A percentile compares a stretch with the other conserved stretches of the same genome.
Evolutionary conservation across 2,113 vertebrate species (phyloP).

Genomic region (Mustela nigripes): DNA sequence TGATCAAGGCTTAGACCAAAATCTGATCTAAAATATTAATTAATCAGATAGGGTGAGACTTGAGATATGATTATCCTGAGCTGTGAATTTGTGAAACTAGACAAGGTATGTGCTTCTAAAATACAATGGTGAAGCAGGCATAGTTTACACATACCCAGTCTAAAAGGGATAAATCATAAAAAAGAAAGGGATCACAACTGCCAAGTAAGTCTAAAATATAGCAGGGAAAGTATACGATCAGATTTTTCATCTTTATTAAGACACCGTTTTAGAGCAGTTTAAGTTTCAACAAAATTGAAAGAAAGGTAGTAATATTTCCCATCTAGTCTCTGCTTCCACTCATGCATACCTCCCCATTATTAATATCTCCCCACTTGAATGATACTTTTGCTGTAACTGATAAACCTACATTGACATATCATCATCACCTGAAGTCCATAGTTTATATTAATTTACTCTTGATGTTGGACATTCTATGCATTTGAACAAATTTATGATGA

Average conservation of each 20-base stretch:
- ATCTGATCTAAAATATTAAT: background rate
- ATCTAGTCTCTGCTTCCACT: background rate
- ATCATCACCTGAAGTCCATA: background rate
- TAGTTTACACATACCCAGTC: background rate
- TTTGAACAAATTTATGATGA: background rate
- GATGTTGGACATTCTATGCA: background rate
- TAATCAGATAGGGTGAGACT: background rate
- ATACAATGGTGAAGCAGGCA: background rate
- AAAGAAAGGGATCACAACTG: background rate
- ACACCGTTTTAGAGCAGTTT: background rate
- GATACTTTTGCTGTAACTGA: background rate
- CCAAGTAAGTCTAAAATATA: background rate
- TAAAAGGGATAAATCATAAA: background rate
- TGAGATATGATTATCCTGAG: background rate
- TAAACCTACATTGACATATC: background rate
- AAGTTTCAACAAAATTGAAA: background rate
- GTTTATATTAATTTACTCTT: background rate
- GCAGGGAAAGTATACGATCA: background rate
- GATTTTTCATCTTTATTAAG: background rate
- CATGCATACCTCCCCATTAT: background rate
- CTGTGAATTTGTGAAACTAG: background rate
- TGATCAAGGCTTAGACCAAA: background rate
- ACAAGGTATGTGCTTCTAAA: background rate
- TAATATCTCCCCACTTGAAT: background rate
- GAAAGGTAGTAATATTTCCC: background rate